These are phyloP conservation scores for Dolomedes plantarius DNA, from an alignment of 2,888 invertebrate genomes.

Conservation along the genomic window DNA sequence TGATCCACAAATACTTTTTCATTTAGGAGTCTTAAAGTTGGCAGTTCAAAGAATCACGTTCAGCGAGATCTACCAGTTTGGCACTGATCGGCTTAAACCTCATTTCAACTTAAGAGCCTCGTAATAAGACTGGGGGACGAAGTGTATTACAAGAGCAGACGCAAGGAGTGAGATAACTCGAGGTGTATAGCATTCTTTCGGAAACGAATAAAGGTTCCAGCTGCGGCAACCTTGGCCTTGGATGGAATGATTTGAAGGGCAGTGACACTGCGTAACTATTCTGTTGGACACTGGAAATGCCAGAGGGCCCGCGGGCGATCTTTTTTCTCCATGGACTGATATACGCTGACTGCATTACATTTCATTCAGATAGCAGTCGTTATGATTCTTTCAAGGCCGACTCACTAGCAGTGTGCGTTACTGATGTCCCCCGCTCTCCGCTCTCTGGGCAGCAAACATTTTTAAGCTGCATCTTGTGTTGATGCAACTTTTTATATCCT, in stretches of 20 bases:
- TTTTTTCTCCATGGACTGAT: neutral
- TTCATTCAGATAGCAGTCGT: neutral
- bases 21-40: too few relatives aligned
- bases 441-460: too few relatives aligned
- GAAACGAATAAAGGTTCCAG: constrained; percentile 19
- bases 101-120: neutral
- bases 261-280: constrained; percentile 34
- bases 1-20: too few relatives aligned
- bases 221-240: constrained; percentile 51
- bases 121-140: neutral
- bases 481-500: too few relatives aligned
- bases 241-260: constrained; percentile 42
- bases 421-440: too few relatives aligned
- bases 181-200: neutral
- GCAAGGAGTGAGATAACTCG: neutral
- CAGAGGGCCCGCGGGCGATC: neutral
- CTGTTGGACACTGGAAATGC: neutral
- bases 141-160: neutral
- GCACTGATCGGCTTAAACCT: neutral
- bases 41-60: neutral
- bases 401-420: too few relatives aligned
- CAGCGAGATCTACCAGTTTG: neutral
- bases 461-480: too few relatives aligned
- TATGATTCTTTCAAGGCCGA: neutral
- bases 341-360: neutral